Conservation (phyloP, 2,113 vertebrate genomes). For the Embiotoca jacksoni region DNA sequence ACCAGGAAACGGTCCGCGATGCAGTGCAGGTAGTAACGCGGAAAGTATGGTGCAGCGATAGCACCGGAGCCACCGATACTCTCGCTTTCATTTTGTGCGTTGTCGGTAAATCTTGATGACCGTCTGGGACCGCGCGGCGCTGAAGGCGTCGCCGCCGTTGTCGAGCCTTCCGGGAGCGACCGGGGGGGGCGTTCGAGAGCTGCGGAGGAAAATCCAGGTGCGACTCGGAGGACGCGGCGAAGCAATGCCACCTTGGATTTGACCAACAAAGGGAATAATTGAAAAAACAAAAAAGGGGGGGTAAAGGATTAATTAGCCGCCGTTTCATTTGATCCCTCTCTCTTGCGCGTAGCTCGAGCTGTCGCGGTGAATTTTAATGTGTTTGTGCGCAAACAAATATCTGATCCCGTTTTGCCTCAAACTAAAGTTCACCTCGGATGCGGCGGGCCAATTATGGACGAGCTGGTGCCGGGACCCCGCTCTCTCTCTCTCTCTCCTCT, state of each 20-base stretch:
- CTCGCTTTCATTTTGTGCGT: constrained; percentile 16
- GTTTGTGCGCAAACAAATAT: constrained; percentile 42
- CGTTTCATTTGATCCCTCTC: constrained; percentile 45
- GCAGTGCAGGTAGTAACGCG: neutral
- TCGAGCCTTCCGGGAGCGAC: constrained; percentile 6
- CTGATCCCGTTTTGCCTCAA: constrained; percentile 37
- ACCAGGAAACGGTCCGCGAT: neutral
- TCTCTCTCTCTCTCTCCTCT: constrained; percentile 1
- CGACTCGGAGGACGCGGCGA: constrained; percentile 9
- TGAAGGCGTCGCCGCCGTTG: constrained; percentile 24
- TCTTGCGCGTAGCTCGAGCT: constrained; percentile 25
- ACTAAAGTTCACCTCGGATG: constrained; percentile 37
- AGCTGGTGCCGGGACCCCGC: constrained; percentile 23
- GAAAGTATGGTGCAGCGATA: neutral
- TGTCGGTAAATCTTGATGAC: constrained; percentile 22
- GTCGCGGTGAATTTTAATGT: constrained; percentile 42
- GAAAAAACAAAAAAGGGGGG: constrained; percentile 29
- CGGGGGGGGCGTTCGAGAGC: constrained; percentile 25
- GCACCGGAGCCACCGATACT: neutral
- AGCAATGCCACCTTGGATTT: constrained; percentile 41
- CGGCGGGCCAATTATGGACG: constrained; percentile 50
- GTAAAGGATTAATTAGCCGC: constrained; percentile 68
- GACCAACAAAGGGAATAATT: constrained; percentile 53
- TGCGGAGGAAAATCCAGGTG: constrained; percentile 43
- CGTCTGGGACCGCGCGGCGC: constrained; percentile 11